Evolutionary conservation across 2,888 invertebrate species (phyloP).

Genomic region (Brenthis daphne): DNA sequence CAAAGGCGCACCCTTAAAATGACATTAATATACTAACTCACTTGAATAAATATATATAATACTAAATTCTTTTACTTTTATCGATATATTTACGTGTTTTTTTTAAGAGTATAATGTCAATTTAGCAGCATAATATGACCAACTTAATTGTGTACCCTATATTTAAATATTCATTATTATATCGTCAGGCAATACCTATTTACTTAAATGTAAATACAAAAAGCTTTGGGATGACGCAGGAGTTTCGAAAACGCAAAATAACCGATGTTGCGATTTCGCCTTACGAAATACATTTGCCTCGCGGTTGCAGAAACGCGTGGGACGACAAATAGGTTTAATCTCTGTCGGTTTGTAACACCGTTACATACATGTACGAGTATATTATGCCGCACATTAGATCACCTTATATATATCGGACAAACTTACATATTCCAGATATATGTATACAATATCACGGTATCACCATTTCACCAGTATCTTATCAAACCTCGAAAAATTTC

Average conservation of each 20-base stretch:
- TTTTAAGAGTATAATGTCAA: background rate
- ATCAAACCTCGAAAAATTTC: conserved; percentile 63
- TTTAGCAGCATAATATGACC: background rate
- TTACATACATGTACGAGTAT: conserved; percentile 39
- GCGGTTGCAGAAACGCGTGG: conserved; percentile 78
- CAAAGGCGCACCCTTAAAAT: conserved; percentile 32
- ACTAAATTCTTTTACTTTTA: background rate
- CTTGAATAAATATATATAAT: background rate
- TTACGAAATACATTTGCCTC: conserved; percentile 75
- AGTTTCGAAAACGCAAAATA: conserved; percentile 81
- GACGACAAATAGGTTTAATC: conserved; percentile 77
- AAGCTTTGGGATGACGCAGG: conserved; percentile 73
- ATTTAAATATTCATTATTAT: conserved; percentile 20
- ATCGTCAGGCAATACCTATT: conserved; percentile 30
- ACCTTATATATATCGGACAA: background rate
- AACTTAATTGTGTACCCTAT: background rate
- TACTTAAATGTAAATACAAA: conserved; percentile 52
- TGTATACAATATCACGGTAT: conserved; percentile 24
- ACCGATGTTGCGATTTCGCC: conserved; percentile 78
- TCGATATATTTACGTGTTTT: background rate
- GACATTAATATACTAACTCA: conserved; percentile 12
- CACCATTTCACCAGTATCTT: conserved; percentile 72
- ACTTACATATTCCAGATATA: background rate
- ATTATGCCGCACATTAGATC: conserved; percentile 37
- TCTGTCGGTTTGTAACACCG: conserved; percentile 57